Base-by-base conservation (phyloP, 2,113 vertebrate species). In the Salvelinus alpinus region DNA sequence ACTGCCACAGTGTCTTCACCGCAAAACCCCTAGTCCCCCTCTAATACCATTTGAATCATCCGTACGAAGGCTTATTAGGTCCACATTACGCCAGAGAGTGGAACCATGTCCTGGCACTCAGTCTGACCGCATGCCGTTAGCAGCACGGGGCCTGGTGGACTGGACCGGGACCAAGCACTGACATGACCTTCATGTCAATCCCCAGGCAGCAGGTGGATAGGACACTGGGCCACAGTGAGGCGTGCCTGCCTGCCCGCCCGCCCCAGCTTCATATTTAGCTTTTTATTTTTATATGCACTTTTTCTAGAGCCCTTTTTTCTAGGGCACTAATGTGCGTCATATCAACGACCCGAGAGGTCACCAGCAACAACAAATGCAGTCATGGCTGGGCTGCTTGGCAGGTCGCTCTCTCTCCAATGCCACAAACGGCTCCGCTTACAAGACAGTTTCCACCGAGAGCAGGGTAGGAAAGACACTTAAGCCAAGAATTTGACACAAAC, bases 401-500 rank as follows among this genome's bases (percentile, higher is more conserved):
- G 76, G 74, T 44, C 57, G 22, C 77, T 64, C 74, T 12, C 78
- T 64, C 79, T 27, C 24, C 62, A 76, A 68, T 18, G 5, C 76
- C 72, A 79, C 79, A 75, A 80, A 88, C 77, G 83, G 66, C 78
- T 68, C 69, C 71, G 64, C 82, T 84, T 77, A 77, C 71, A 79
- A 64, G 73, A 71, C 67, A 11, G 72, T 71, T 73, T 82, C 81
- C 57, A n/a, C 44, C 3, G 77, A 78, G 79, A 80, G 51, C 57
- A 54, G 64, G 70, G 75, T 51, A 80, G 85, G 82, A 83, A 86
- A 83, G 76, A 90, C 76, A 83, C 81, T 82, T 79, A 78, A 85
- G 82, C 85, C 85, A 87, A 85, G 80, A 59, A 88, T 85, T 81
- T 79, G 71, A 77, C 77, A 77, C 78, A 86, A 86, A 89, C 84